Percentiles rank a stretch among this genome's conserved stretches.
phyloP scores from a whole-genome alignment of 1,140 invertebrate species.

The Ceratitis capitata region DNA sequence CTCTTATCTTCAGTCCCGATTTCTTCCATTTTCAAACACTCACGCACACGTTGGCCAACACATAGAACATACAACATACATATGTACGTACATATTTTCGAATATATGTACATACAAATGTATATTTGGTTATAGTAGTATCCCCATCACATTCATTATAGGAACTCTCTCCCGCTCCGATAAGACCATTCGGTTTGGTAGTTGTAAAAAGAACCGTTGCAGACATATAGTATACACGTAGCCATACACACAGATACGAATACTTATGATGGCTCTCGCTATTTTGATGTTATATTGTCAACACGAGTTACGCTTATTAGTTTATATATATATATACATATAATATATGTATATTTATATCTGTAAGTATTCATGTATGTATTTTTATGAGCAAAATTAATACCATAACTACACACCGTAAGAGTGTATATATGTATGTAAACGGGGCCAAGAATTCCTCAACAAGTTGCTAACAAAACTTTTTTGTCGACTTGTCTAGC shows the following conservation, averaged over 20 bases:
- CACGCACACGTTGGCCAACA: not conserved
- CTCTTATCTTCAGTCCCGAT: constrained; percentile 17
- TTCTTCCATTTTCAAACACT: not conserved
- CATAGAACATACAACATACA: not conserved
- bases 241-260: not conserved
- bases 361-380: no score
- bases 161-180: not conserved
- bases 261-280: not conserved
- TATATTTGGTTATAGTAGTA: not conserved
- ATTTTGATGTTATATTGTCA: constrained; percentile 25
- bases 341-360: no score
- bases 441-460: constrained; percentile 13
- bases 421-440: no score
- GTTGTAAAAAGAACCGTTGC: not conserved
- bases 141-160: not conserved
- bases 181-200: not conserved
- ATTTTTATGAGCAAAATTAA: not conserved
- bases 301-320: constrained; percentile 21
- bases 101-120: not conserved
- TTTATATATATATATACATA: not conserved
- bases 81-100: not conserved
- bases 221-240: not conserved
- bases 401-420: not conserved
- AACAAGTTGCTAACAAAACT: constrained; percentile 9
- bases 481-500: constrained; percentile 17